A percentile compares a stretch with the other conserved stretches of the same genome.
phyloP scores from a whole-genome alignment of 2,113 vertebrate genomes.

The Emydocephalus ijimae region DNA sequence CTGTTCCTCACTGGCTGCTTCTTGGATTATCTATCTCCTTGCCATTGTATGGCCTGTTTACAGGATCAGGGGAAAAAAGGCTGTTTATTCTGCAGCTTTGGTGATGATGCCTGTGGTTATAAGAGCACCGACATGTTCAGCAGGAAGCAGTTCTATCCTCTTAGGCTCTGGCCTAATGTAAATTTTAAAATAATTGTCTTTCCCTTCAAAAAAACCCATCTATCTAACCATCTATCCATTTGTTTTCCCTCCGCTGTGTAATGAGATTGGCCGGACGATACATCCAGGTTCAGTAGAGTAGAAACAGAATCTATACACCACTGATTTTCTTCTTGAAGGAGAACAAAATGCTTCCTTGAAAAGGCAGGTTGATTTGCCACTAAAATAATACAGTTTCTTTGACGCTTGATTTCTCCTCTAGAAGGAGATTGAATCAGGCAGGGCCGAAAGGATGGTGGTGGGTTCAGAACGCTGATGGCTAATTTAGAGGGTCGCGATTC shows the following conservation, averaged over 20 bases:
- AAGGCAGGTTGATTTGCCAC: slow-evolving; percentile 8
- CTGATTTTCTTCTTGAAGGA: not conserved
- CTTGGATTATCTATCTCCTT: not conserved
- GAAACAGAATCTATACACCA: not conserved
- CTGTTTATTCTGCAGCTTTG: not conserved
- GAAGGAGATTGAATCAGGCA: slow-evolving; percentile 29
- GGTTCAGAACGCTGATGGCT: slow-evolving; percentile 12
- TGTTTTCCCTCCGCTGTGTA: not conserved
- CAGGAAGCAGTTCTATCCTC: not conserved
- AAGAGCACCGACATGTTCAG: not conserved
- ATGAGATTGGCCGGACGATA: not conserved
- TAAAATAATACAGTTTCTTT: slow-evolving; percentile 29
- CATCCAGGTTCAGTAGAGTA: not conserved
- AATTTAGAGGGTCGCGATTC: slow-evolving; percentile 10
- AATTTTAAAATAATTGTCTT: not conserved
- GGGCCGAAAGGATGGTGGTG: slow-evolving; percentile 34
- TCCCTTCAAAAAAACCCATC: not conserved
- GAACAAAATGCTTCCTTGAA: slow-evolving; percentile 4
- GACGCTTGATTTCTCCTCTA: slow-evolving; percentile 46
- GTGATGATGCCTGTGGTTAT: not conserved
- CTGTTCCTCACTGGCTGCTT: not conserved
- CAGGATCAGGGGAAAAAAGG: not conserved
- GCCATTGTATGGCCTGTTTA: not conserved
- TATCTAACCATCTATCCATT: not conserved
- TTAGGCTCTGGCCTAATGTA: not conserved